A percentile compares a stretch with the other conserved stretches of the same genome.
These are phyloP conservation scores for Heteractis magnifica DNA, from an alignment of 92 coral and sea anemone genomes.

Conservation along the genomic window DNA sequence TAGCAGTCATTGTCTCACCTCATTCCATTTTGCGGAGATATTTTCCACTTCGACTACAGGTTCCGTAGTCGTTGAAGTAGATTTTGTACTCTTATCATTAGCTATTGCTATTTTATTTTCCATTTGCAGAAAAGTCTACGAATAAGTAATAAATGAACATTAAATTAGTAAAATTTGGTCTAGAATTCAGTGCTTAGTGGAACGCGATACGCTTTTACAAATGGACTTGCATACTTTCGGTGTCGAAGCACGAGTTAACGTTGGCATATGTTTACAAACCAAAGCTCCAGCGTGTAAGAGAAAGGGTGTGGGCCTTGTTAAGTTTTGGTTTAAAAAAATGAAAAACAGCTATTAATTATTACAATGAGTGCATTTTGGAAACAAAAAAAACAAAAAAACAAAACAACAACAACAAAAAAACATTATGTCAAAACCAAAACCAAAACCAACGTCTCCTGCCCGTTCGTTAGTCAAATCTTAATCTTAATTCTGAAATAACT, in stretches of 20 bases:
- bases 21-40: constrained; percentile 79
- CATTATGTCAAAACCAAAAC: neutral
- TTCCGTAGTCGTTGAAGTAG: constrained; percentile 32
- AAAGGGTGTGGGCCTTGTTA: no score
- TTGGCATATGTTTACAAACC: no score
- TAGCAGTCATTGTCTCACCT: constrained; percentile 32
- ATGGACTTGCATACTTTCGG: no score
- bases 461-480: no score
- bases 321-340: no score
- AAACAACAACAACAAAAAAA: neutral
- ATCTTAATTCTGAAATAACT: no score
- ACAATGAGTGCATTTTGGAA: no score
- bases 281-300: no score
- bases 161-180: neutral
- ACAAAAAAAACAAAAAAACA: neutral
- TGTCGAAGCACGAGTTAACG: no score
- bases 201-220: no score
- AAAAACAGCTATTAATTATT: no score
- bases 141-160: neutral
- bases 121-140: constrained; percentile 63
- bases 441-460: neutral
- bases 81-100: constrained; percentile 14
- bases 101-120: constrained; percentile 52
- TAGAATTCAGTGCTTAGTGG: no score
- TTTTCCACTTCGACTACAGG: constrained; percentile 61